Base-by-base conservation (phyloP, 1,140 invertebrate genomes). In the Harlomillsia oculata region DNA sequence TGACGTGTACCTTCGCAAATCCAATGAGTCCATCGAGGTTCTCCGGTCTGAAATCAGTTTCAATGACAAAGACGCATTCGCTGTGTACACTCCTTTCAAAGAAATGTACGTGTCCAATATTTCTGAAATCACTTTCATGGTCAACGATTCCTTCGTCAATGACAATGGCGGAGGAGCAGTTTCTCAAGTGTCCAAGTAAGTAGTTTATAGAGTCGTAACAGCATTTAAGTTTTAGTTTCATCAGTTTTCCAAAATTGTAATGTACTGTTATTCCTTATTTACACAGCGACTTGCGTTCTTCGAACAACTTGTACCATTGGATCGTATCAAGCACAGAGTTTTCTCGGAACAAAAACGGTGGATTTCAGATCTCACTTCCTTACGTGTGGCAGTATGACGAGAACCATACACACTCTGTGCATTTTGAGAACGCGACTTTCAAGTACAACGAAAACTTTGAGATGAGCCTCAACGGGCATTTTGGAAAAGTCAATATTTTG, bases 381-480 rank as follows among this genome's bases (percentile, higher is more conserved):
- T 95, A 95, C 67, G 89, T 94, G 9, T 95, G 89, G 87, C 82
- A 94, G 64, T 93, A 95, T 65, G 87, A 93, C 67, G 89, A 93
- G 70, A 94, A 94, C 68, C 90, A 89, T 62, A 93, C 89, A 0
- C 92, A 97, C 71, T 83, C 86, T 0, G 76, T 96, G 21, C 85
- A 82, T 65, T 80, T 95, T 63, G 77, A 82, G 46, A 89, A 96
- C 64, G 90, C 90, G 61, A 85, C 84, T 0, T 89, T 95, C 79
- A 74, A 80, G 26, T 77, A 82, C 57, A 98, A 97, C 69, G 73
- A 80, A n/a, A 79, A 87, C 25, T 96, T 97, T 69, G 80, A 78
- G 16, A 79, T 97, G 34, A 74, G 82, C 0, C 77, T 98, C 11
- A 85, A 84, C 60, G 97, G 96, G 0, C 95, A 97, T 72, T 99